These are phyloP conservation scores for Dolichopus griseipennis DNA, from an alignment of 2,888 invertebrate genomes.

Conservation along the genomic window DNA sequence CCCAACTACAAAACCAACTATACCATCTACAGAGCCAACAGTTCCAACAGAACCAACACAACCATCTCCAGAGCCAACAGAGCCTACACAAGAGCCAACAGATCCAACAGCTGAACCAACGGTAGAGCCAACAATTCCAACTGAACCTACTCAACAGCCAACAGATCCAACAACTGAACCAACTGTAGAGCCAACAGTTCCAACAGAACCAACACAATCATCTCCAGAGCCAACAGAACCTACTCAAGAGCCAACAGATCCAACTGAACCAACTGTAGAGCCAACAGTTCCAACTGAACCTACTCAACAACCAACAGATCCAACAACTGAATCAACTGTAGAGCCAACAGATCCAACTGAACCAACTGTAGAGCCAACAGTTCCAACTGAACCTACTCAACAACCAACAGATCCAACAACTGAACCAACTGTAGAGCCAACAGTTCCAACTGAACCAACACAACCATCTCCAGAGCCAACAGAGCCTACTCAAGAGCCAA, in stretches of 20 bases:
- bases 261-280: constrained; percentile 13
- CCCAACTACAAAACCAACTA: neutral
- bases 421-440: constrained; percentile 12
- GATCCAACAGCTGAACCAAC: constrained; percentile 14
- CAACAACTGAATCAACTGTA: no score
- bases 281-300: constrained; percentile 17
- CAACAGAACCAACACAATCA: constrained; percentile 21
- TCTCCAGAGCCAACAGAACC: constrained; percentile 15
- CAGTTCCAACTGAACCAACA: constrained; percentile 12
- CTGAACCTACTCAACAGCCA: constrained; percentile 10
- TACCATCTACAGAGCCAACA: neutral
- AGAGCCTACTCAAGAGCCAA: no score
- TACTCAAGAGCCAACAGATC: constrained; percentile 24
- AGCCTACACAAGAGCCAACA: neutral
- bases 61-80: constrained; percentile 10
- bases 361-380: neutral
- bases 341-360: constrained; percentile 21
- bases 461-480: constrained; percentile 3
- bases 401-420: constrained; percentile 15
- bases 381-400: neutral
- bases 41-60: neutral
- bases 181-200: constrained; percentile 3
- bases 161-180: constrained; percentile 7
- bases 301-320: constrained; percentile 24
- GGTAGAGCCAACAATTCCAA: constrained; percentile 11